These are phyloP conservation scores for Hypomecis atomaria DNA, from an alignment of 2,888 invertebrate species.

Conservation along the genomic window DNA sequence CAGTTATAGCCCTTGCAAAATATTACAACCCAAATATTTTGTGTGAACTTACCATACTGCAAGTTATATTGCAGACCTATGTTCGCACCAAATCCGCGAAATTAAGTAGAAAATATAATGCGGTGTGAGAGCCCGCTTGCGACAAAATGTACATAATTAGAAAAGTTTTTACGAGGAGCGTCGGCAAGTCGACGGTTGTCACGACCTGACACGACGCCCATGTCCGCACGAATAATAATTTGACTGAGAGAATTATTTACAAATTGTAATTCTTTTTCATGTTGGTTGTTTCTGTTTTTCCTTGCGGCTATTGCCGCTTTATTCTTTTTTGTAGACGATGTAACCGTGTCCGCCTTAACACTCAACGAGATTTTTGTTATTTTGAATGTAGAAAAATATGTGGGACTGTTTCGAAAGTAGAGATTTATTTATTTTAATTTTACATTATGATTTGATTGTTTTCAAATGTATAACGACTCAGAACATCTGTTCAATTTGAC, in stretches of 20 bases:
- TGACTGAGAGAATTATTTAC: slow-evolving; percentile 75
- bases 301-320: slow-evolving; percentile 17
- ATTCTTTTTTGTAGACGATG: background rate
- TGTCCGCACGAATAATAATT: slow-evolving; percentile 78
- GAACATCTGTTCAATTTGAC: no score
- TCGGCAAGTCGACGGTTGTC: slow-evolving; percentile 76
- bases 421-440: no score
- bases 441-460: no score
- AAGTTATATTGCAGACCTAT: slow-evolving; percentile 37
- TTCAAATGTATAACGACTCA: no score
- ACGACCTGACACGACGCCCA: slow-evolving; percentile 67
- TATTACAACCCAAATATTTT: background rate
- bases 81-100: slow-evolving; percentile 71
- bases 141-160: slow-evolving; percentile 83
- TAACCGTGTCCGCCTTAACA: slow-evolving; percentile 1
- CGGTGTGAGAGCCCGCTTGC: slow-evolving; percentile 64
- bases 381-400: background rate
- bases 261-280: slow-evolving; percentile 64
- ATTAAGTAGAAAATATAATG: slow-evolving; percentile 80
- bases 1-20: background rate
- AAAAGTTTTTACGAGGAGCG: slow-evolving; percentile 81
- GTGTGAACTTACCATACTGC: slow-evolving; percentile 3
- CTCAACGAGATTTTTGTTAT: background rate
- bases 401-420: background rate
- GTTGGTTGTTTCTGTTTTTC: slow-evolving; percentile 38